phyloP scores from a whole-genome alignment of 2,113 vertebrate genomes.

The Microtus richardsoni region DNA sequence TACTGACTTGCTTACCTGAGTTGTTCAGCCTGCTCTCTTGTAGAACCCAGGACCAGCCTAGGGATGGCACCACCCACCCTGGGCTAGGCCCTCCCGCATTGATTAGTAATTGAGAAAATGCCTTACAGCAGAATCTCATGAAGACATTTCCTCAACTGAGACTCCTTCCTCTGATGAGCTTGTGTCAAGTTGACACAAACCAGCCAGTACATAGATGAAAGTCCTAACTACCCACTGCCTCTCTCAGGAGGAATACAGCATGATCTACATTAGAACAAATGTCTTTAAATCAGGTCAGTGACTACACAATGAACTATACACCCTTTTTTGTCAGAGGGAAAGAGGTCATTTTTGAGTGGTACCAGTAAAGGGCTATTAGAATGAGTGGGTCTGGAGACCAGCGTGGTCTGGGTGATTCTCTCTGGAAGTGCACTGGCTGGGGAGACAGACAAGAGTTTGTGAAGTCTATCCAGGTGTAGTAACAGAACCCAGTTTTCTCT shows the following conservation, averaged over 20 bases:
- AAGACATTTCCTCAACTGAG: neutral
- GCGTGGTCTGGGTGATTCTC: neutral
- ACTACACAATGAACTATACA: neutral
- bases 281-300: neutral
- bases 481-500: neutral
- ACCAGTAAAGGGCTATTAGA: neutral
- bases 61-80: neutral
- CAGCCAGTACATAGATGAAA: neutral
- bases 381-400: neutral
- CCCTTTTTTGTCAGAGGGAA: neutral
- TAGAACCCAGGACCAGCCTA: neutral
- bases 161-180: neutral
- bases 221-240: neutral
- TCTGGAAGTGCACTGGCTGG: neutral
- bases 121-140: neutral
- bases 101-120: neutral
- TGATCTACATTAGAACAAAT: neutral
- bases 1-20: neutral
- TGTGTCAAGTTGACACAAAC: neutral
- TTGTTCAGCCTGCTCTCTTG: neutral
- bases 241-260: neutral
- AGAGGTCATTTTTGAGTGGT: neutral
- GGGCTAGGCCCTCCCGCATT: neutral
- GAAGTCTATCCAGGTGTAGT: neutral
- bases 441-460: neutral